A percentile compares a stretch with the other conserved stretches of the same genome.
These are phyloP conservation scores for Drosophila borborema DNA, from an alignment of 2,888 invertebrate species.

Conservation along the genomic window DNA sequence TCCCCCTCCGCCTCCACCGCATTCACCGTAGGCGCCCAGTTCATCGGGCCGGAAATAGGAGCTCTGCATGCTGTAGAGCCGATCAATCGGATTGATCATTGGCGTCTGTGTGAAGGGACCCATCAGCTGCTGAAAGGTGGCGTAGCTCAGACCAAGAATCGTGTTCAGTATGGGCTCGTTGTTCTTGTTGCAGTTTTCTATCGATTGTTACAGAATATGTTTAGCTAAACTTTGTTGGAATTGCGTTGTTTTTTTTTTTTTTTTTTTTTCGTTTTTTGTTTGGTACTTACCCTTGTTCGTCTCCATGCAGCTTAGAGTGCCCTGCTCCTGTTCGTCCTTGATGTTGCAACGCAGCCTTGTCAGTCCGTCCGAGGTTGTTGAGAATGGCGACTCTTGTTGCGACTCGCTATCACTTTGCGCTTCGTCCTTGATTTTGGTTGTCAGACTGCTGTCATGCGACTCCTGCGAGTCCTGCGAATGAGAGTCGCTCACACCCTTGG, in stretches of 20 bases:
- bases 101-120: conserved; percentile 85
- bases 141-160: conserved; percentile 84
- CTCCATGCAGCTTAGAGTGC: conserved; percentile 83
- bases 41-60: conserved; percentile 88
- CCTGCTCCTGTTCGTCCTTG: conserved; percentile 84
- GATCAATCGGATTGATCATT: conserved; percentile 88
- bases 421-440: conserved; percentile 88
- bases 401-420: conserved; percentile 87
- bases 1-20: conserved; percentile 63
- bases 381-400: conserved; percentile 82
- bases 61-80: conserved; percentile 88
- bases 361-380: conserved; percentile 70
- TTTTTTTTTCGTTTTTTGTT: background rate
- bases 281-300: conserved; percentile 82
- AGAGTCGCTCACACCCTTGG: conserved; percentile 83
- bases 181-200: conserved; percentile 85
- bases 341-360: conserved; percentile 79
- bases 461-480: conserved; percentile 85
- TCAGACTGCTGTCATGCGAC: conserved; percentile 86
- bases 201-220: background rate
- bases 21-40: conserved; percentile 81
- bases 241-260: too few relatives aligned
- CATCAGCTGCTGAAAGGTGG: conserved; percentile 85
- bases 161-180: conserved; percentile 84
- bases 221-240: background rate